These are phyloP conservation scores for Phalacrocorax pelagicus DNA, from an alignment of 2,113 vertebrate genomes.

Conservation along the genomic window DNA sequence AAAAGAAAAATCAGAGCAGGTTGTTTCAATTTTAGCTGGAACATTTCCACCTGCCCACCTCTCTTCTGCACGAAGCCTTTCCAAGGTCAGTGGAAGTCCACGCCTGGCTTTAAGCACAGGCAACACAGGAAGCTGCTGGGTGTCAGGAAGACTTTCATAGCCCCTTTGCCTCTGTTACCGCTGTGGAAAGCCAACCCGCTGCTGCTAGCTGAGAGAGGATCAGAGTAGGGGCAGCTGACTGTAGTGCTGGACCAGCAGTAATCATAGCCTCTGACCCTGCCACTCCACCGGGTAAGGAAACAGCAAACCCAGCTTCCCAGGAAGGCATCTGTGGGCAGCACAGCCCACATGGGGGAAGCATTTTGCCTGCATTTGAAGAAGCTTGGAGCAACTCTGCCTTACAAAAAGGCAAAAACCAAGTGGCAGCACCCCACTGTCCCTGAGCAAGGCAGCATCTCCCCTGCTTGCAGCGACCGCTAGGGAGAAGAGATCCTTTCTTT, in stretches of 20 bases:
- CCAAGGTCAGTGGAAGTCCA: neutral
- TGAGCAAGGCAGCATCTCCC: neutral
- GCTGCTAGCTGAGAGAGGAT: neutral
- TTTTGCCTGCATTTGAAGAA: neutral
- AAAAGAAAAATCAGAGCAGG: neutral
- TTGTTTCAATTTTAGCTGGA: slow-evolving; percentile 25
- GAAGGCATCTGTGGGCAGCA: neutral
- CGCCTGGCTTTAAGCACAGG: neutral
- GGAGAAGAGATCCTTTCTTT: neutral
- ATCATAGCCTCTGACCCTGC: neutral
- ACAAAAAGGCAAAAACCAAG: neutral
- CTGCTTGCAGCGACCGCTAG: neutral
- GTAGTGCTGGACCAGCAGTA: neutral
- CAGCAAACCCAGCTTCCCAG: accelerated
- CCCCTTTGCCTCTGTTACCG: neutral
- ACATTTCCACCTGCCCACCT: slow-evolving; percentile 24
- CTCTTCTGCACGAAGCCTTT: neutral
- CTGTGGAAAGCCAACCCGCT: neutral
- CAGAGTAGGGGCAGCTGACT: neutral
- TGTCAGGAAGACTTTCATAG: neutral
- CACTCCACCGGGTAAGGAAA: accelerated
- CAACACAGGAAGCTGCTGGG: neutral
- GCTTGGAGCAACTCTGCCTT: neutral
- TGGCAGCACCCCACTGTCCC: neutral
- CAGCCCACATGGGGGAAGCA: neutral